Conservation (phyloP, 2,113 vertebrate genomes). For the Macaca mulatta region DNA sequence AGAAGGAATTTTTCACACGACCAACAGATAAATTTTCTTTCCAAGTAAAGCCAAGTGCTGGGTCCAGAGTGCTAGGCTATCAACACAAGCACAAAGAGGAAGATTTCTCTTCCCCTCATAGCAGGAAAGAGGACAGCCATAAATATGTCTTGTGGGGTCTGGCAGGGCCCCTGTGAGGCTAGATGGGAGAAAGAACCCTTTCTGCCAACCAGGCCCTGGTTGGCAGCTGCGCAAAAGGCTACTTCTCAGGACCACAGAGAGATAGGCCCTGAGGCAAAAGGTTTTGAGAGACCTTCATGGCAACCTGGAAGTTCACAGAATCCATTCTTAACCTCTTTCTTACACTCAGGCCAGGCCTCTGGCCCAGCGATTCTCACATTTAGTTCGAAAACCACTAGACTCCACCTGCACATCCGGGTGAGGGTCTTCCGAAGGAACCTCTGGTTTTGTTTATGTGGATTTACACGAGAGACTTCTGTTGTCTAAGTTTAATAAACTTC, state of each 20-base stretch:
- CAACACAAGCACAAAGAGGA: neutral
- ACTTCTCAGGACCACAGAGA: neutral
- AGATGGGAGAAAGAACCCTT: neutral
- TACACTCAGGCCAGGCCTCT: neutral
- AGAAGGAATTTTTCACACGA: neutral
- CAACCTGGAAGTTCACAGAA: neutral
- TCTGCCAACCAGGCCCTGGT: neutral
- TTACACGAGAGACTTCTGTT: neutral
- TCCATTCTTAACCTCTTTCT: neutral
- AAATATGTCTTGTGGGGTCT: too few species aligned
- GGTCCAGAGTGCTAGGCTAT: too few species aligned
- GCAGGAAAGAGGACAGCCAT: neutral
- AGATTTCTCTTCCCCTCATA: fast-evolving
- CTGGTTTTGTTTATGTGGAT: neutral
- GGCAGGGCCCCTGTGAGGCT: neutral
- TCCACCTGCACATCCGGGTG: fast-evolving
- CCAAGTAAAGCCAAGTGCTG: neutral
- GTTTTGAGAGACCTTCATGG: neutral
- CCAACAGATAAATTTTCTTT: neutral
- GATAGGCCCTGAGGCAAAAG: neutral
- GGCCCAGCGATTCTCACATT: neutral
- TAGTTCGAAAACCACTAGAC: neutral
- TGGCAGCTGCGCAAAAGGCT: neutral
- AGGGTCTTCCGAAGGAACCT: neutral
- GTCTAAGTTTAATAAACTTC: neutral